Evolutionary conservation across 2,888 invertebrate genomes (phyloP).

Genomic region (Lordiphosa andalusiaca): DNA sequence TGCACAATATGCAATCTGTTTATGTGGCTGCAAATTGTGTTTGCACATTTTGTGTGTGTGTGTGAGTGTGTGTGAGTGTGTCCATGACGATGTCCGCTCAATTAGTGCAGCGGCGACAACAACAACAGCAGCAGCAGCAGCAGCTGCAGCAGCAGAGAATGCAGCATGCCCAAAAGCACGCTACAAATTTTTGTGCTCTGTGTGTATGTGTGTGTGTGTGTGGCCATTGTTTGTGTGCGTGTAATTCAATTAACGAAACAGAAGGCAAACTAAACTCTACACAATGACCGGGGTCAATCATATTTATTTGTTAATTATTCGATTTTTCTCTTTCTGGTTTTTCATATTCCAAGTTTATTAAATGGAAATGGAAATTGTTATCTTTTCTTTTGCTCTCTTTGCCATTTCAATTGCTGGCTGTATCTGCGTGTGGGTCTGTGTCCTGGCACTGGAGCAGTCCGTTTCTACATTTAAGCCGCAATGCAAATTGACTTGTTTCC

Average conservation of each 20-base stretch:
- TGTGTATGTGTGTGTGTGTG: not conserved
- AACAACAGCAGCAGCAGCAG: too few species aligned
- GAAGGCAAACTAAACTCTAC: not conserved
- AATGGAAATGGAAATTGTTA: not conserved
- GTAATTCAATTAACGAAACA: conserved; percentile 31
- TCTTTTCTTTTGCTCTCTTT: conserved; percentile 6
- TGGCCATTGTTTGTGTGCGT: not conserved
- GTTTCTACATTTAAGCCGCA: conserved; percentile 61
- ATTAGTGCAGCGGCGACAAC: too few species aligned
- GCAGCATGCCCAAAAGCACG: too few species aligned
- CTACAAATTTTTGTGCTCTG: not conserved
- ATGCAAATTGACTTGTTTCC: conserved; percentile 74
- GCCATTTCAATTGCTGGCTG: conserved; percentile 15
- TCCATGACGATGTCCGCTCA: too few species aligned
- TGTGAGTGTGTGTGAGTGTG: too few species aligned
- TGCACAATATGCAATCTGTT: conserved; percentile 1
- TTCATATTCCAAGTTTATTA: conserved; percentile 3
- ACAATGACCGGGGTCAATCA: not conserved
- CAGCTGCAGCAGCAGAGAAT: too few species aligned
- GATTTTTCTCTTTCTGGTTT: conserved; percentile 3
- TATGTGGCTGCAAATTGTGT: too few species aligned
- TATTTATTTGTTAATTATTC: conserved; percentile 21
- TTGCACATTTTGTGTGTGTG: too few species aligned
- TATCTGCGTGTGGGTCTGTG: not conserved
- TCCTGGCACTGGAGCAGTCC: conserved; percentile 17